A percentile compares a stretch with the other conserved stretches of the same genome.
Evolutionary conservation across 2,113 vertebrate species (phyloP).

Genomic region (Festucalex cinctus): DNA sequence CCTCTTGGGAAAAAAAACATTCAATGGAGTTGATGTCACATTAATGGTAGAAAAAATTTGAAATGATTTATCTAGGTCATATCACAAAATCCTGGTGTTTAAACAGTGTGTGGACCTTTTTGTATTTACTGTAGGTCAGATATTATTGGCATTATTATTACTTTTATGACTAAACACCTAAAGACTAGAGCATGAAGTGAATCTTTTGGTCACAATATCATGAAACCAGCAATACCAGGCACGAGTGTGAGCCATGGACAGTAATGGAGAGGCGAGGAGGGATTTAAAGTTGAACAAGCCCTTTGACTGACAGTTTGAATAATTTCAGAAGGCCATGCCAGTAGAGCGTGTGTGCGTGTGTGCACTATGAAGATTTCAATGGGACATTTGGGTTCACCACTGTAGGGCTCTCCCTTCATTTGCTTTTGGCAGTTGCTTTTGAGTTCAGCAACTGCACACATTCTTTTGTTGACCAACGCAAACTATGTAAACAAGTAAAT

Average conservation of each 20-base stretch:
- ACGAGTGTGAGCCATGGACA: neutral
- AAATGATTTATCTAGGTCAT: too few relatives aligned
- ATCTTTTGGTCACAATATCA: too few relatives aligned
- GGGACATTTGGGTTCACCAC: neutral
- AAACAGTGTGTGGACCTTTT: too few relatives aligned
- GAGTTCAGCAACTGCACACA: neutral
- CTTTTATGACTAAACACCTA: too few relatives aligned
- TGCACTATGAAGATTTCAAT: neutral
- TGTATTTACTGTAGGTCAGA: too few relatives aligned
- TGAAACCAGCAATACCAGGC: neutral
- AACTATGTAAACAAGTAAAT: neutral
- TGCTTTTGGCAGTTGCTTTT: neutral
- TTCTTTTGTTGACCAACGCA: neutral
- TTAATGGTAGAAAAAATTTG: too few relatives aligned
- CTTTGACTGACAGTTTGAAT: conserved; percentile 34
- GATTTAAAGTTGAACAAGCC: conserved; percentile 6
- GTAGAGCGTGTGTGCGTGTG: neutral
- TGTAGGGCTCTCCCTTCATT: neutral
- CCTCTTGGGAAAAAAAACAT: too few relatives aligned
- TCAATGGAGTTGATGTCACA: too few relatives aligned
- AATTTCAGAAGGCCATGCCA: conserved; percentile 19
- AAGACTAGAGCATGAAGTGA: too few relatives aligned
- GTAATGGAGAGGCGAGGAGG: conserved; percentile 4
- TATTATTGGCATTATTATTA: too few relatives aligned
- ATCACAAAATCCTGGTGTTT: too few relatives aligned